A percentile compares a stretch with the other conserved stretches of the same genome.
phyloP scores from a whole-genome alignment of 2,113 vertebrate genomes.

The Nothocercus julius region DNA sequence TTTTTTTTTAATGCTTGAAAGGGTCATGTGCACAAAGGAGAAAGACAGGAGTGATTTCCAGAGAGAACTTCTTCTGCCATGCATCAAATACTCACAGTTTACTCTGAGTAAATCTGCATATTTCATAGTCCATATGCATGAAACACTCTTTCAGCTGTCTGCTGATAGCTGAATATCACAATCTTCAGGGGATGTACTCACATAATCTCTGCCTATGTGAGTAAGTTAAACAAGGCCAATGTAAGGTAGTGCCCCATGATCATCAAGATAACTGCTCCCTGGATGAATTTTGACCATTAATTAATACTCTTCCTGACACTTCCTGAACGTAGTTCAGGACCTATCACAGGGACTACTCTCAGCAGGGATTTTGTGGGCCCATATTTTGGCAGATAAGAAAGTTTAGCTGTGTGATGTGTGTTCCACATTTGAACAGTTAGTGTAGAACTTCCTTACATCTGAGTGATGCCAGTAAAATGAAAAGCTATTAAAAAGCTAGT shows the following conservation, averaged over 20 bases:
- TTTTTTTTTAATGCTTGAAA: background rate
- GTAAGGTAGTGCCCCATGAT: background rate
- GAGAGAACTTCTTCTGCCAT: background rate
- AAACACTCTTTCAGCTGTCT: background rate
- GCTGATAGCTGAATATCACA: background rate
- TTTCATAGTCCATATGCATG: background rate
- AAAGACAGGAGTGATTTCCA: background rate
- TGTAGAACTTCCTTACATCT: background rate
- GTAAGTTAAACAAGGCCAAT: background rate
- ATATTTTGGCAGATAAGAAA: background rate
- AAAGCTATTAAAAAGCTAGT: background rate
- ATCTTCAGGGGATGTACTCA: background rate
- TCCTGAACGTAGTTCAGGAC: background rate
- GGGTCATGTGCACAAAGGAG: background rate
- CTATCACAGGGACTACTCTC: background rate
- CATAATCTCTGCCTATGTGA: background rate
- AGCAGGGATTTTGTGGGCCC: fast-evolving
- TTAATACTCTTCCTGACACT: background rate
- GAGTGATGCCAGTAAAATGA: background rate
- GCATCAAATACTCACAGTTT: background rate
- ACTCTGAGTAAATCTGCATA: background rate
- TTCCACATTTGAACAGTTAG: background rate
- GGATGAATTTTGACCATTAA: background rate
- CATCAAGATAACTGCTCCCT: background rate
- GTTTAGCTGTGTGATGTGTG: background rate